Evolutionary conservation across 1,140 invertebrate species (phyloP), one percentile per base, ranked within the genome.

Genomic region (Lasioglossum albipes): DNA sequence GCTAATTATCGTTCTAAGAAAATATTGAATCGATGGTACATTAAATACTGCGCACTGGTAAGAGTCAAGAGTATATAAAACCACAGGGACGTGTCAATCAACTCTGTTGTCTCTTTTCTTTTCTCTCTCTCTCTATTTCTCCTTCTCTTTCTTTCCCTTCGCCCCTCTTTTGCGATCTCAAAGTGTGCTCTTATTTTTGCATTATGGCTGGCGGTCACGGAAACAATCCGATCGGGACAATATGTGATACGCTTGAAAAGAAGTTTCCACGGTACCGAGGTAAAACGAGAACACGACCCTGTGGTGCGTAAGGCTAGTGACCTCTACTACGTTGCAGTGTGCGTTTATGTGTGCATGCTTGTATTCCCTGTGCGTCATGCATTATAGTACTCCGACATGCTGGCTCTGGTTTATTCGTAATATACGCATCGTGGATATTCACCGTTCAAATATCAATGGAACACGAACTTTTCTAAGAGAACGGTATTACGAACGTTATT

Each of bases 281-380:
- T 76, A 72, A 76, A 75, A 84, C 52, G 79, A 82, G 80, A 84
- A 82, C 79, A 73, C 79, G 74, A 84, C 62, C 69, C 74, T 69
- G 70, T 72, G 66, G 59, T 77, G 65, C 65, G 75, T 66, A 78
- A 86, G 85, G 85, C 81, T 86, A 83, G 81, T 86, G 85, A 86
- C 85, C 85, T 83, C 83, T 84, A 80, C 52, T 52, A 73, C 62
- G 67, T 82, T 70, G 2, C 59, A 57, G 59, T 81, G 67, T 81
- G 61, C 42, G 67, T 74, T 54, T 49, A 59, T 68, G 52, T 64
- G 72, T 79, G 61, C 20, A 67, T 69, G 42, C 22, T 54, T 69
- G 65, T 64, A 45, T 64, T 62, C 22, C 52, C 64, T 27, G 64
- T 81, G 79, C 79, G 71, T 78, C 76, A 69, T 42, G 61, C 31